These are phyloP conservation scores for Danio kyathit DNA, from an alignment of 2,797 vertebrate species.

Conservation along the genomic window DNA sequence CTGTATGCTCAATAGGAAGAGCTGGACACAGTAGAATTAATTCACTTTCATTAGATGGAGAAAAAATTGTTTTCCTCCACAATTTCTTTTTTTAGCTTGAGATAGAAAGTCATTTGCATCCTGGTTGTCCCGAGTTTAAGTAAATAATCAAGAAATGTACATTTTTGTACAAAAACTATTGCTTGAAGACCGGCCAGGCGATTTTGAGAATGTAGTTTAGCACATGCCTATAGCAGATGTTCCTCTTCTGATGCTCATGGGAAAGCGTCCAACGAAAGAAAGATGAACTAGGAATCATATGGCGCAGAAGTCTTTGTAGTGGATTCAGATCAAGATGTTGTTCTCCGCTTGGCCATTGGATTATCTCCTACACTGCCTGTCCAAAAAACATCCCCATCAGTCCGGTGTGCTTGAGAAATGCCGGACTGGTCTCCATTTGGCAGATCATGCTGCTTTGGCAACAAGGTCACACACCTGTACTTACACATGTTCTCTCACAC, in stretches of 20 bases:
- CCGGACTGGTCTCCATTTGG: not conserved
- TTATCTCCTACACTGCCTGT: constrained; percentile 5
- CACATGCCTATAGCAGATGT: constrained; percentile 35
- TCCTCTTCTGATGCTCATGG: not conserved
- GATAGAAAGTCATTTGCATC: too few species aligned
- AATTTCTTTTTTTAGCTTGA: too few species aligned
- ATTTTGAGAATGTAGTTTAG: constrained; percentile 5
- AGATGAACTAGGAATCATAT: constrained; percentile 18
- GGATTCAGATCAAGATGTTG: constrained; percentile 45
- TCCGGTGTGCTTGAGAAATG: constrained; percentile 27
- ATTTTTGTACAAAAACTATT: not conserved
- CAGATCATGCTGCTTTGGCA: constrained; percentile 34
- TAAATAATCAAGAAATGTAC: too few species aligned
- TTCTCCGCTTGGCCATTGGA: constrained; percentile 41
- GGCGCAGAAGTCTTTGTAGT: constrained; percentile 33
- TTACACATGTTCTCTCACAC: not conserved
- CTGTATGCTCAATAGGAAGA: too few species aligned
- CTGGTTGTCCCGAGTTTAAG: too few species aligned
- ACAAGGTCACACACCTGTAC: constrained; percentile 20
- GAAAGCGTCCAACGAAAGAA: not conserved
- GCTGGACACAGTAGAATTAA: too few species aligned
- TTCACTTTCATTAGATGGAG: too few species aligned
- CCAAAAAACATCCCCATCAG: constrained; percentile 25
- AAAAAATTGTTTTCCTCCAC: too few species aligned
- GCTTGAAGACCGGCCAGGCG: not conserved